phyloP scores from a whole-genome alignment of 1,140 invertebrate species.

The Myzus persicae region DNA sequence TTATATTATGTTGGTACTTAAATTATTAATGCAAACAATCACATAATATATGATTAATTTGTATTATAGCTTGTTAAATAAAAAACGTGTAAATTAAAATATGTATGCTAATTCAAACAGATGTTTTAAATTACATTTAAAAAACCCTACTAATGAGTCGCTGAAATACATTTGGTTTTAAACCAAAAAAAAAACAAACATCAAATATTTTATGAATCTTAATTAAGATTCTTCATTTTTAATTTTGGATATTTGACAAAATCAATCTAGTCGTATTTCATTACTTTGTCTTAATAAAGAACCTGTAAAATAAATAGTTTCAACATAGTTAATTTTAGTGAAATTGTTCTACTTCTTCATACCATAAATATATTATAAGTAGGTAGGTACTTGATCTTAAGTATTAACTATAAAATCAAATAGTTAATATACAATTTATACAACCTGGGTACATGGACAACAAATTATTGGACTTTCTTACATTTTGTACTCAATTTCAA shows the following conservation, averaged over 20 bases:
- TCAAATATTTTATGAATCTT: neutral
- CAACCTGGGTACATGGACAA: no score
- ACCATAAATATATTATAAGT: no score
- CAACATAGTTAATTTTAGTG: neutral
- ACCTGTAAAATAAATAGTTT: neutral
- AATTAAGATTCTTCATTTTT: neutral
- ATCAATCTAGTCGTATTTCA: neutral
- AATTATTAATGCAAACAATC: conserved; percentile 14
- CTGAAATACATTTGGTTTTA: conserved; percentile 18
- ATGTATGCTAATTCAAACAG: neutral
- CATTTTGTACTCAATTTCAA: no score
- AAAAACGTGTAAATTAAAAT: conserved; percentile 33
- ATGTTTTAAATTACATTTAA: conserved; percentile 33
- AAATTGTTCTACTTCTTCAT: neutral
- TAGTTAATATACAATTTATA: no score
- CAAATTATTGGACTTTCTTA: no score
- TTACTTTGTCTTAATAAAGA: neutral
- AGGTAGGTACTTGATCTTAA: no score
- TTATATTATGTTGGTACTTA: neutral
- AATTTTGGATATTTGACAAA: conserved; percentile 26
- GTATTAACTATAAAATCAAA: no score
- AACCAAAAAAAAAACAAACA: neutral
- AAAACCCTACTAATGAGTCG: neutral
- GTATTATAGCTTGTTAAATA: neutral
- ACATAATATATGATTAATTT: conserved; percentile 7